phyloP scores from a whole-genome alignment of 2,888 invertebrate genomes.

The Gari tellinella region DNA sequence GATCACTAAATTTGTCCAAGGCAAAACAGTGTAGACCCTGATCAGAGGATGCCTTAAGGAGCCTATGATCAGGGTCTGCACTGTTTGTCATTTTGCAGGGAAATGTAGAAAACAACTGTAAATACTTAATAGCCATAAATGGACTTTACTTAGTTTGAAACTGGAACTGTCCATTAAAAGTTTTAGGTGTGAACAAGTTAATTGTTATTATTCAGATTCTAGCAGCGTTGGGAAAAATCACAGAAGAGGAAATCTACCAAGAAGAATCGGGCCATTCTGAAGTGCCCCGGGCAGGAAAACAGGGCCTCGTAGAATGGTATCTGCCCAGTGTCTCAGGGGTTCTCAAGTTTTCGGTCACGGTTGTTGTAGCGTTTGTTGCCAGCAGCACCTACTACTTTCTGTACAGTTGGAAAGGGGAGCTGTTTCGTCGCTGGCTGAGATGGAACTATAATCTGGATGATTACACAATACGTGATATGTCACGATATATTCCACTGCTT shows the following conservation, averaged over 20 bases:
- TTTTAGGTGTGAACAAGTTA: too few relatives aligned
- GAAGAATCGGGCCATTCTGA: slow-evolving; percentile 72
- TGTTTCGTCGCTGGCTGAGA: slow-evolving; percentile 43
- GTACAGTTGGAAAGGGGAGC: slow-evolving; percentile 42
- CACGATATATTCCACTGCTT: too few relatives aligned
- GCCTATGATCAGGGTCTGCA: background rate
- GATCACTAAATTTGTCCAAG: too few relatives aligned
- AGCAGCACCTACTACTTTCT: slow-evolving; percentile 41
- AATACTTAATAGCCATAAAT: background rate
- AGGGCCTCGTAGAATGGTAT: slow-evolving; percentile 37
- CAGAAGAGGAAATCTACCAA: slow-evolving; percentile 71
- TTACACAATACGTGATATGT: slow-evolving; percentile 24
- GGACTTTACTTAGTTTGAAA: background rate
- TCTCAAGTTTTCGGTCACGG: slow-evolving; percentile 25
- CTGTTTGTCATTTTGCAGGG: background rate
- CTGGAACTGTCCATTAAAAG: too few relatives aligned
- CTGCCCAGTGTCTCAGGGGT: slow-evolving; percentile 46
- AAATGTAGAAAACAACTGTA: background rate
- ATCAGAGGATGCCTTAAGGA: too few relatives aligned
- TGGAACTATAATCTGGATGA: slow-evolving; percentile 52
- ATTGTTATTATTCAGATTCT: slow-evolving; percentile 70
- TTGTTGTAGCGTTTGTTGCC: slow-evolving; percentile 18
- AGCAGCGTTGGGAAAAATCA: slow-evolving; percentile 68
- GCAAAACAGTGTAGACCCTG: too few relatives aligned
- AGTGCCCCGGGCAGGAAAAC: slow-evolving; percentile 37